A percentile compares a stretch with the other conserved stretches of the same genome.
Evolutionary conservation across 2,888 invertebrate genomes (phyloP).

Genomic region (Heliconius aoede): DNA sequence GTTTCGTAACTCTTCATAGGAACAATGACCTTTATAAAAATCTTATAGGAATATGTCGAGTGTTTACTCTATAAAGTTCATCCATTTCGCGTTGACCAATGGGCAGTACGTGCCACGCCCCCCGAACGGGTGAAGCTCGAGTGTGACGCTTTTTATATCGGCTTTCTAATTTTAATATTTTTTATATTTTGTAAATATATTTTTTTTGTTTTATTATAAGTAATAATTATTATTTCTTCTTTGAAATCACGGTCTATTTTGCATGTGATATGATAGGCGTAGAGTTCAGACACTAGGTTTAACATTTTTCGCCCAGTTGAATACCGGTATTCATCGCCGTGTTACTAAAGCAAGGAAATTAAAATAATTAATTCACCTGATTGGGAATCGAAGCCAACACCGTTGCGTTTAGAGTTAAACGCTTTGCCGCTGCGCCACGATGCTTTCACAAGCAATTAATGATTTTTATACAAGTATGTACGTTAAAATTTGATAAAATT

Average conservation of each 20-base stretch:
- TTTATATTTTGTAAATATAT: not conserved
- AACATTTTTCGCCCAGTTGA: too few species aligned
- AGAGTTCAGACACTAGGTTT: too few species aligned
- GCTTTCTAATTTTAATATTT: not conserved
- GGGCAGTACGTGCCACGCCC: constrained; percentile 60
- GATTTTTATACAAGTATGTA: not conserved
- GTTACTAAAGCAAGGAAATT: too few species aligned
- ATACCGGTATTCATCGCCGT: too few species aligned
- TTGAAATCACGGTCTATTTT: too few species aligned
- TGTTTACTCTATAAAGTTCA: constrained; percentile 23
- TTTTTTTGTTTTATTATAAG: not conserved
- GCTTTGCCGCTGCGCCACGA: not conserved
- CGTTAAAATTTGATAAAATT: too few species aligned
- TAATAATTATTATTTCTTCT: too few species aligned
- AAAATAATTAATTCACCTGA: not conserved
- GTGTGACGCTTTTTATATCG: not conserved
- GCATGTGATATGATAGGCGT: too few species aligned
- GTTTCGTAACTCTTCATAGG: not conserved
- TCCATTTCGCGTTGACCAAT: constrained; percentile 62
- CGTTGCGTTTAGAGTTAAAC: not conserved
- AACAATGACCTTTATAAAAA: constrained; percentile 35
- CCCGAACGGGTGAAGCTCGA: constrained; percentile 54
- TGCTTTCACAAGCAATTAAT: not conserved
- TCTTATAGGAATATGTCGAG: constrained; percentile 33
- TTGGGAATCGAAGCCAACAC: not conserved